Evolutionary conservation across 2,888 invertebrate species (phyloP).

Genomic region (Polyommatus icarus): DNA sequence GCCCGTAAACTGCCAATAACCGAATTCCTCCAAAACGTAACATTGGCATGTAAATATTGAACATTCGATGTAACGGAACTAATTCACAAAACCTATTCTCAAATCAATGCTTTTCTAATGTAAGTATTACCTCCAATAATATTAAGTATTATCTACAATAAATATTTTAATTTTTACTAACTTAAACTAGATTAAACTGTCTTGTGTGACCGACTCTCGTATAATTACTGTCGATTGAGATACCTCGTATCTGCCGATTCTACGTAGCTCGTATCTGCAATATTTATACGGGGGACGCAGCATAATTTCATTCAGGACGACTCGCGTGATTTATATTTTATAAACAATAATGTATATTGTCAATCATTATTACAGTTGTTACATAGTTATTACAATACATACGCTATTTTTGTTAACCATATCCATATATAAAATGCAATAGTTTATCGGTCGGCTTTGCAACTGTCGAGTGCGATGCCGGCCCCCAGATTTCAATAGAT

Average conservation of each 20-base stretch:
- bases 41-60: conserved; percentile 12
- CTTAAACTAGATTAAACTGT: conserved; percentile 40
- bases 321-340: conserved; percentile 54
- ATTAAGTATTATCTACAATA: conserved; percentile 76
- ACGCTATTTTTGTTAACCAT: conserved; percentile 75
- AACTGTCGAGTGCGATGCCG: conserved; percentile 42
- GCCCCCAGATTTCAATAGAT: conserved; percentile 73
- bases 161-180: conserved; percentile 58
- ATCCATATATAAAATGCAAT: conserved; percentile 79
- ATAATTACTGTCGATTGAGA: conserved; percentile 34
- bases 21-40: conserved; percentile 21
- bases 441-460: conserved; percentile 56
- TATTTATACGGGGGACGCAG: conserved; percentile 38
- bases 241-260: not conserved
- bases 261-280: not conserved
- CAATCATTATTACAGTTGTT: conserved; percentile 72
- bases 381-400: conserved; percentile 76
- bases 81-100: conserved; percentile 70
- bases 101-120: conserved; percentile 65
- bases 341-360: conserved; percentile 63
- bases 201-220: conserved; percentile 31
- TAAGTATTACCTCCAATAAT: conserved; percentile 78
- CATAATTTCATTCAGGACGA: conserved; percentile 46
- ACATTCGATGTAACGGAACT: conserved; percentile 42
- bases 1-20: conserved; percentile 43